Percentiles rank a stretch among this genome's conserved stretches.
phyloP scores from a whole-genome alignment of 2,797 vertebrate species.

The Gymnoscopelus braueri region DNA sequence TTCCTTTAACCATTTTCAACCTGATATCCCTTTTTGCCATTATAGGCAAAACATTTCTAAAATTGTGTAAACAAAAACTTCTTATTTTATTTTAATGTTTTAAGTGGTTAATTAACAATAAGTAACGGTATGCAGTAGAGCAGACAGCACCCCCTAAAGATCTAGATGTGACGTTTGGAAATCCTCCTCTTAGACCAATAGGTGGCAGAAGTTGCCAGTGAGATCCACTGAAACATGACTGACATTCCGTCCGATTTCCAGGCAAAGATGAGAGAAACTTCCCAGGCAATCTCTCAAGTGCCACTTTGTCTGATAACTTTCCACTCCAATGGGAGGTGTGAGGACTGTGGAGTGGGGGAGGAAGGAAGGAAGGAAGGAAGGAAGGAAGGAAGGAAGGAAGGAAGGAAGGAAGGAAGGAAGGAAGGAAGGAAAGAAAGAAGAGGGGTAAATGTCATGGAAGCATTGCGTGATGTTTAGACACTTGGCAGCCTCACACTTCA shows the following conservation, averaged over 20 bases:
- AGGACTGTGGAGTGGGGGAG: constrained; percentile 52
- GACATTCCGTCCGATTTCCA: constrained; percentile 72
- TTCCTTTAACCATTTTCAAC: too few relatives aligned
- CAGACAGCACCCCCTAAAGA: constrained; percentile 22
- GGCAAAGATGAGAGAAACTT: constrained; percentile 75
- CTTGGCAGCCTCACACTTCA: constrained; percentile 66
- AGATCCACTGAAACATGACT: constrained; percentile 54
- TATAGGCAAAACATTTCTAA: too few relatives aligned
- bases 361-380: constrained; percentile 3
- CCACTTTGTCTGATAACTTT: constrained; percentile 81
- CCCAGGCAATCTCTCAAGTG: constrained; percentile 77
- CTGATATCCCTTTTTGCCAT: too few relatives aligned
- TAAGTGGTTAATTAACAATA: constrained; percentile 4
- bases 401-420: constrained; percentile 21
- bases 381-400: constrained; percentile 7
- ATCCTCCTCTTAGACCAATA: constrained; percentile 76
- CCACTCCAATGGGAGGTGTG: constrained; percentile 73
- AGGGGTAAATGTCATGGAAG: constrained; percentile 71
- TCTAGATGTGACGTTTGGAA: constrained; percentile 59
- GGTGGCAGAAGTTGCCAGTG: constrained; percentile 79
- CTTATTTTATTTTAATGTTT: too few relatives aligned
- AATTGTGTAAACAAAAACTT: too few relatives aligned
- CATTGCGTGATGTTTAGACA: constrained; percentile 66
- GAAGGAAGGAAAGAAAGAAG: constrained; percentile 33
- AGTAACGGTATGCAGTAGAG: constrained; percentile 34